Evolutionary conservation across 1,140 invertebrate species (phyloP).

Genomic region (Drosophila repletoides): DNA sequence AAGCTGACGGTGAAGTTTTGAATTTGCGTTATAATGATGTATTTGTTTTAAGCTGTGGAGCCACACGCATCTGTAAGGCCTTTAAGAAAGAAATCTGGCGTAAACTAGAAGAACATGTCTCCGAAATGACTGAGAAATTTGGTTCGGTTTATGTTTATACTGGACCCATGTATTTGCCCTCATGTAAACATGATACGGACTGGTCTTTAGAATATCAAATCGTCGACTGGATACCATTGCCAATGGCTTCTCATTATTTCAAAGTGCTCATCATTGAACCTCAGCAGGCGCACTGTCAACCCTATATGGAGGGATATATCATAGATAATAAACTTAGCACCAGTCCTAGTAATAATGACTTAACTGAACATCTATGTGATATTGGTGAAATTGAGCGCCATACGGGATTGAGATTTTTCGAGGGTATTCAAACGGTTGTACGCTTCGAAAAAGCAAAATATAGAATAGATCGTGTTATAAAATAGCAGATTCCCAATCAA

Average conservation of each 20-base stretch:
- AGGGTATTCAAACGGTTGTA: slow-evolving; percentile 32
- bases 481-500: too few relatives aligned
- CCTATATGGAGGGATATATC: slow-evolving; percentile 52
- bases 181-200: background rate
- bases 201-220: slow-evolving; percentile 53
- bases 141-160: slow-evolving; percentile 58
- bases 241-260: slow-evolving; percentile 56
- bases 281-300: background rate
- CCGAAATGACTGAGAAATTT: slow-evolving; percentile 23
- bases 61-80: slow-evolving; percentile 36
- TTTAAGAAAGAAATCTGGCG: slow-evolving; percentile 49
- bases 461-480: too few relatives aligned
- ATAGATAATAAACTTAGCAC: slow-evolving; percentile 42
- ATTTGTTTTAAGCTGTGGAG: slow-evolving; percentile 48
- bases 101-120: slow-evolving; percentile 45
- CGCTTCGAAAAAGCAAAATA: slow-evolving; percentile 22
- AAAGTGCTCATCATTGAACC: slow-evolving; percentile 57
- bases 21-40: slow-evolving; percentile 59
- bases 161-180: slow-evolving; percentile 50
- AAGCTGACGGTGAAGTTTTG: slow-evolving; percentile 19
- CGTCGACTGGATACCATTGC: slow-evolving; percentile 30
- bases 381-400: slow-evolving; percentile 48
- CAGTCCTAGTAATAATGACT: background rate
- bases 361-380: slow-evolving; percentile 24
- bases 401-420: slow-evolving; percentile 51